Conservation (phyloP, 2,888 invertebrate species). For the Herminia tarsipennalis region DNA sequence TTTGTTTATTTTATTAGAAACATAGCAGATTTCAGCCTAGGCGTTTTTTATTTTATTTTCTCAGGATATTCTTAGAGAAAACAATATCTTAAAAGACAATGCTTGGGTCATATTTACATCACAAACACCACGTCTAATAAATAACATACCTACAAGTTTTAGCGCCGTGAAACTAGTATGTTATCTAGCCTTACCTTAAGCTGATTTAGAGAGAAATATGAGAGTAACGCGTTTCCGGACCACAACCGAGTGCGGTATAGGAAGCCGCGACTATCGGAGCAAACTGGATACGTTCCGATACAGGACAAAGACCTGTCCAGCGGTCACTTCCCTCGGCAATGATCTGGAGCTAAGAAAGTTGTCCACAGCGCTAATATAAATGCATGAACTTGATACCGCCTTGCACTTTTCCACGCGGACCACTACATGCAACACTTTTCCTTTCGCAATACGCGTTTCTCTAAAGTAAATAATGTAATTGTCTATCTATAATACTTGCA, state of each 20-base stretch:
- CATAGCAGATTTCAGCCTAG: too few species aligned
- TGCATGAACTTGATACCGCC: constrained; percentile 79
- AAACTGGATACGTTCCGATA: constrained; percentile 73
- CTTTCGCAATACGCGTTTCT: constrained; percentile 63
- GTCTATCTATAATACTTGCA: constrained; percentile 22
- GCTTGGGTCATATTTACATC: too few species aligned
- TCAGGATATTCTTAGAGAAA: too few species aligned
- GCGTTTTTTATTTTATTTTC: too few species aligned
- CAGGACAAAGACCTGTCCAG: constrained; percentile 81
- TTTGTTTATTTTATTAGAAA: too few species aligned
- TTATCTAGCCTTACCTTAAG: constrained; percentile 3
- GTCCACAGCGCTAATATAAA: constrained; percentile 75
- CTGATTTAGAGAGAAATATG: constrained; percentile 18
- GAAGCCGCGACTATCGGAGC: constrained; percentile 54
- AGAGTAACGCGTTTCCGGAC: constrained; percentile 53
- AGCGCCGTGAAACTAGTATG: not conserved
- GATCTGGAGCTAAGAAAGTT: constrained; percentile 81
- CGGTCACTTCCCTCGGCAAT: constrained; percentile 74
- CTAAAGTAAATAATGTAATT: constrained; percentile 66
- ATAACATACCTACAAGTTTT: too few species aligned
- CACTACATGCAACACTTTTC: constrained; percentile 73
- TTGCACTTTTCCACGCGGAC: constrained; percentile 74
- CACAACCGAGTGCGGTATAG: constrained; percentile 45
- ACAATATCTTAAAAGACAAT: too few species aligned
- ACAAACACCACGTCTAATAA: too few species aligned